Evolutionary conservation across 2,888 invertebrate species (phyloP), one percentile per base, ranked within the genome.

Genomic region (Folsomia manolachei): DNA sequence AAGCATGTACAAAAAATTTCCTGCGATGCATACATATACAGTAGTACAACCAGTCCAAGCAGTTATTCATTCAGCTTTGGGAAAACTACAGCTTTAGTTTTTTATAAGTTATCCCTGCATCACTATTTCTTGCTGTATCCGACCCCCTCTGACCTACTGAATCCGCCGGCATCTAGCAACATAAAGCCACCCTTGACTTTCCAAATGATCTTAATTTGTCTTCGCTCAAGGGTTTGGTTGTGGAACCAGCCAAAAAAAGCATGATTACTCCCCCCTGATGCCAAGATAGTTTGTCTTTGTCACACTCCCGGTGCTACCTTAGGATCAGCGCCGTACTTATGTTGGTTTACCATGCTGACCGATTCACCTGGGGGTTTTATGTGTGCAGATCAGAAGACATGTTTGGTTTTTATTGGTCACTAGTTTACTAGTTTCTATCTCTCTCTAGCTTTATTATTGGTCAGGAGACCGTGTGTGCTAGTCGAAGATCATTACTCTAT

Each of bases 161-260:
- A 9, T 4, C 39, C 14, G 21, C 60, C n/a, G 60, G 39, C n/a
- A 19, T 19, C 56, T 56, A 56, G 11, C 7, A 14, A 56, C 19
- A n/a, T 19, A 56, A 7, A 56, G 56, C 19, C 56, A 56, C 19
- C 56, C 4, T 7, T n/a, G 11, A 56, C 56, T 56, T 56, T 56
- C 21, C 56, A 56, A 56, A 56, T 56, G 56, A 56, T 56, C 56
- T 56, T 56, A 56, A 56, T 56, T 56, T 56, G 56, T 56, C 56
- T 56, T 56, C 21, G 19, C 56, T 56, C 19, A 18, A 51, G 51
- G 51, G 7, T 56, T n/a, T 7, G 19, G 39, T 14, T 39, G 4
- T 39, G 7, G 7, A 14, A 39, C 4, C 4, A 39, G 39, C 39
- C 7, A 39, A 39, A 39, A 39, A 39, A 39, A 14, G 7, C 39